Conservation (phyloP, 2,888 invertebrate genomes). For the Spilosoma lubricipeda region DNA sequence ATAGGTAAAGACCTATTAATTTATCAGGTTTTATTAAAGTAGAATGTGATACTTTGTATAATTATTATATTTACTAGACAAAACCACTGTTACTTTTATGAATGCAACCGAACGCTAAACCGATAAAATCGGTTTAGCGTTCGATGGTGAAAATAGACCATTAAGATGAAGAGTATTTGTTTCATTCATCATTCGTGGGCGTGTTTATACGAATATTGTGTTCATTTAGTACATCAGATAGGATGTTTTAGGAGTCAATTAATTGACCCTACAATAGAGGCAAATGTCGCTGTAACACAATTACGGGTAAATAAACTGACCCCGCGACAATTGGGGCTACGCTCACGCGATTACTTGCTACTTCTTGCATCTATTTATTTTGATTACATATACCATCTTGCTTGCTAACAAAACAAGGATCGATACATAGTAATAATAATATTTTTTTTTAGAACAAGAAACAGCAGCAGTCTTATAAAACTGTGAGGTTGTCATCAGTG, state of each 20-base stretch:
- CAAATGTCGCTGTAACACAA: conserved; percentile 26
- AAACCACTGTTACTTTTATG: no score
- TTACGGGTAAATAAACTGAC: conserved; percentile 18
- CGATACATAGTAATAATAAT: not conserved
- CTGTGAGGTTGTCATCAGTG: no score
- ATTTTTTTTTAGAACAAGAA: not conserved
- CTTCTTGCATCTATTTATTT: not conserved
- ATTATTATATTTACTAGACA: no score
- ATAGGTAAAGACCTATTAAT: no score
- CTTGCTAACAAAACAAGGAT: not conserved
- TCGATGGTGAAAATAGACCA: no score
- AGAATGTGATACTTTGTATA: no score
- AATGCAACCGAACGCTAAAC: no score
- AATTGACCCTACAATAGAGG: conserved; percentile 44
- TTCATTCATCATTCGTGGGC: no score
- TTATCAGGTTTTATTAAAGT: no score
- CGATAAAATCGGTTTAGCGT: no score
- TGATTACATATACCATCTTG: not conserved
- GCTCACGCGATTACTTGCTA: not conserved
- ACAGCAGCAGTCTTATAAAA: no score
- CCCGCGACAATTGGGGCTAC: conserved; percentile 17
- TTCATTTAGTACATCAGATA: not conserved
- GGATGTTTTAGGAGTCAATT: conserved; percentile 32
- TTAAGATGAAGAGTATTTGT: no score
- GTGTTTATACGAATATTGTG: conserved; percentile 1